A percentile compares a stretch with the other conserved stretches of the same genome.
Evolutionary conservation across 2,113 vertebrate genomes (phyloP).

Genomic region (Prionailurus viverrinus): DNA sequence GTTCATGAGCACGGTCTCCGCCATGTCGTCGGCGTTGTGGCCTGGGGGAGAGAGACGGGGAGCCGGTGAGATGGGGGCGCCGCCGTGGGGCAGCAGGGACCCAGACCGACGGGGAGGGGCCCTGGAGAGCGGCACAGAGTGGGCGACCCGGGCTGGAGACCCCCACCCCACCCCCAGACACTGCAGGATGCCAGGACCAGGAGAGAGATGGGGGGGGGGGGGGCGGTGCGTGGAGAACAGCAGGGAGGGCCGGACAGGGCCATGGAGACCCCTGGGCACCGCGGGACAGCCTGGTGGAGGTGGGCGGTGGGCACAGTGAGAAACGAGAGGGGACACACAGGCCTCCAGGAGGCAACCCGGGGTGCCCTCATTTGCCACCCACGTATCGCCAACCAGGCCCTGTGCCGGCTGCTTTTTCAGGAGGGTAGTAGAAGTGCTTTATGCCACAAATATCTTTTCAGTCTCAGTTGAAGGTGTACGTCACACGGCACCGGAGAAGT

Average conservation of each 20-base stretch:
- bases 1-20: slow-evolving; percentile 94
- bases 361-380: background rate
- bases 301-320: background rate
- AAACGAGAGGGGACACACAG: background rate
- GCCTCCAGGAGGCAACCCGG: background rate
- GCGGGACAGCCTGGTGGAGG: background rate
- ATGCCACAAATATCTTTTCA: background rate
- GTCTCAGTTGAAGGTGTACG: background rate
- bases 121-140: background rate
- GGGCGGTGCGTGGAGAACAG: background rate
- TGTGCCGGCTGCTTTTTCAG: background rate
- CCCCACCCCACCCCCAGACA: no score
- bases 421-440: background rate
- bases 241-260: background rate
- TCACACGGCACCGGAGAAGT: background rate
- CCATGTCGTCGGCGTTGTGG: slow-evolving; percentile 94
- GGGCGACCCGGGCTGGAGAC: background rate
- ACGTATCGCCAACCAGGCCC: background rate
- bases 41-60: slow-evolving; percentile 81
- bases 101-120: background rate
- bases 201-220: no score
- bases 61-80: background rate
- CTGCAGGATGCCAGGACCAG: fast-evolving
- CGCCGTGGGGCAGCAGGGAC: background rate
- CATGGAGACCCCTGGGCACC: background rate